phyloP scores from a whole-genome alignment of 2,797 vertebrate genomes.

The Pampus argenteus region DNA sequence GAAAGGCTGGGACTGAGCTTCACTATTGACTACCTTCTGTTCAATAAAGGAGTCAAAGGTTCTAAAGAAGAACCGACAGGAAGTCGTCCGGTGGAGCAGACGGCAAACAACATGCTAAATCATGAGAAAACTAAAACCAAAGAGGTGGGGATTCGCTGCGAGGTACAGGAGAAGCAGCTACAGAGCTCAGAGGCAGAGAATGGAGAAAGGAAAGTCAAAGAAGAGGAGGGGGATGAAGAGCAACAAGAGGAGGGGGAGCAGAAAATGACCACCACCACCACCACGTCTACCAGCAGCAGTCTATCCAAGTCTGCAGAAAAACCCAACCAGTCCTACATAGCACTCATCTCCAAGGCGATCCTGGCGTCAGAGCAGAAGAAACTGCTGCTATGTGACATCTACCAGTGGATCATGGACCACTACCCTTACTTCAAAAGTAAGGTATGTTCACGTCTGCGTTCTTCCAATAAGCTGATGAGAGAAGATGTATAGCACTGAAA shows the following conservation, averaged over 20 bases:
- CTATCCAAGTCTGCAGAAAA: constrained; percentile 77
- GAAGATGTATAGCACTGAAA: neutral
- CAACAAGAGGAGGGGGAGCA: constrained; percentile 62
- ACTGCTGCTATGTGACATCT: constrained; percentile 89
- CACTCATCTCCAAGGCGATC: constrained; percentile 89
- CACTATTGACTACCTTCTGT: constrained; percentile 87
- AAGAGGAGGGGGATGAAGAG: constrained; percentile 59
- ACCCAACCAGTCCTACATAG: constrained; percentile 88
- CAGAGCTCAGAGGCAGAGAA: constrained; percentile 52
- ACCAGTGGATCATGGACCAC: constrained; percentile 92
- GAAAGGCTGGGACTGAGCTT: constrained; percentile 84
- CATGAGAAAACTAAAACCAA: constrained; percentile 59
- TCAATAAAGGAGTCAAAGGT: constrained; percentile 79
- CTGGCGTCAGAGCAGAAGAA: constrained; percentile 88
- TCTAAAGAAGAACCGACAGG: constrained; percentile 62
- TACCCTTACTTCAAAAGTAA: constrained; percentile 91
- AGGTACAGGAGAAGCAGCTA: constrained; percentile 44
- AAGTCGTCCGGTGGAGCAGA: constrained; percentile 49
- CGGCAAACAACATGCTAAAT: constrained; percentile 43
- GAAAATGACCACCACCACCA: constrained; percentile 53
- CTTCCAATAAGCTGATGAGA: neutral
- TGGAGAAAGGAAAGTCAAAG: constrained; percentile 55
- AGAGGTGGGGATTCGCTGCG: constrained; percentile 57
- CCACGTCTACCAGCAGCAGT: constrained; percentile 39
- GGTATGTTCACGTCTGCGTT: constrained; percentile 69